A percentile compares a stretch with the other conserved stretches of the same genome.
Conservation (phyloP, 2,113 vertebrate species). For the Mola mola region DNA sequence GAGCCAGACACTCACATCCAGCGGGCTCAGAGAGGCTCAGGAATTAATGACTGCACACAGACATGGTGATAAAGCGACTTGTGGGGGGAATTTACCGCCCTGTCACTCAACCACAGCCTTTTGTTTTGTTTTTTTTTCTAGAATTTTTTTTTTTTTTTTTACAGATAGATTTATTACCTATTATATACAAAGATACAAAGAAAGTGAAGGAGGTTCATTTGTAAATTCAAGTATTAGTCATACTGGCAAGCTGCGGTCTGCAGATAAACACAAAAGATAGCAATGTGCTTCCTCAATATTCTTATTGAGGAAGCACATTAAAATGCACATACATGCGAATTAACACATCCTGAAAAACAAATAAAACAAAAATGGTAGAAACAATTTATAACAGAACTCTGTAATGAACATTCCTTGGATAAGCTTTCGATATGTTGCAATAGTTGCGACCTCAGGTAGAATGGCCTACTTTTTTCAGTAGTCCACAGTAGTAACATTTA, state of each 20-base stretch:
- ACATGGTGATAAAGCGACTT: conserved; percentile 29
- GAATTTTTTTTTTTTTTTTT: background rate
- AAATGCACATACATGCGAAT: background rate
- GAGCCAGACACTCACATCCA: conserved; percentile 57
- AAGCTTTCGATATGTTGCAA: too few species aligned
- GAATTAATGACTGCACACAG: conserved; percentile 45
- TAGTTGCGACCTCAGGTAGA: too few species aligned
- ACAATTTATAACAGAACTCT: background rate
- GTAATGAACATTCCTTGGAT: too few species aligned
- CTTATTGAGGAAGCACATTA: background rate
- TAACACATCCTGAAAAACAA: background rate
- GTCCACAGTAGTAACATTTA: too few species aligned
- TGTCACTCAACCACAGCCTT: conserved; percentile 28
- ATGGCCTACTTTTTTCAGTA: too few species aligned
- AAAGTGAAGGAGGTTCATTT: background rate
- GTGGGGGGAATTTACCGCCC: conserved; percentile 5
- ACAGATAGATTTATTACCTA: background rate
- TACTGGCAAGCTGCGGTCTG: conserved; percentile 5
- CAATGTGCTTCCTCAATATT: conserved; percentile 1
- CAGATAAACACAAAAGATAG: conserved; percentile 14
- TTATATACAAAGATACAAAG: background rate
- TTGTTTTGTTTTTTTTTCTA: too few species aligned
- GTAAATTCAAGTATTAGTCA: background rate
- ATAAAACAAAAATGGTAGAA: background rate
- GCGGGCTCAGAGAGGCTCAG: conserved; percentile 49